These are phyloP conservation scores for Epinephelus fuscoguttatus DNA, from an alignment of 2,113 vertebrate genomes.

Conservation along the genomic window DNA sequence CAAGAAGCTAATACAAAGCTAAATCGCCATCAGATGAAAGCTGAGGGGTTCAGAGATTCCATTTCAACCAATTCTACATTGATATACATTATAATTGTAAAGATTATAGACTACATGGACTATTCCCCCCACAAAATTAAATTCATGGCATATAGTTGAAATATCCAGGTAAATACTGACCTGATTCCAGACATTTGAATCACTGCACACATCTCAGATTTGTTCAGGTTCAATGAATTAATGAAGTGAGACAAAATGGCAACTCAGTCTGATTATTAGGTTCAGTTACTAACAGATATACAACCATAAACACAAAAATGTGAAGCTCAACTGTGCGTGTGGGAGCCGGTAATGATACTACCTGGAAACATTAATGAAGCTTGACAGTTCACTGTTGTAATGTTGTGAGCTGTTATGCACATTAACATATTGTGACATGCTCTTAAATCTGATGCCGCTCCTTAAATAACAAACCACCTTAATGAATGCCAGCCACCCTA, in stretches of 20 bases:
- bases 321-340: neutral
- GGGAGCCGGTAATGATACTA: neutral
- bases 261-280: neutral
- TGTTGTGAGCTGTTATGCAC: neutral
- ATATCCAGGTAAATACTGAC: neutral
- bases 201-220: neutral
- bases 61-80: too few species aligned
- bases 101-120: too few species aligned
- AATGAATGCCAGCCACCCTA: slow-evolving; percentile 4
- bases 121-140: too few species aligned
- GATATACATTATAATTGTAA: too few species aligned
- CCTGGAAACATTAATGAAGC: neutral
- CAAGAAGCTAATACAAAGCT: too few species aligned
- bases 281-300: neutral
- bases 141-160: neutral
- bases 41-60: too few species aligned
- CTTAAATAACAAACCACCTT: slow-evolving; percentile 15
- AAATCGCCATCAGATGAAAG: too few species aligned
- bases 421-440: neutral
- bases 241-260: neutral
- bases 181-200: neutral
- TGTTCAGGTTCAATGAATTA: neutral
- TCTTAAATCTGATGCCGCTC: slow-evolving; percentile 15
- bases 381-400: too few species aligned
- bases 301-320: neutral